Evolutionary conservation across 2,797 vertebrate species (phyloP), one percentile per base, ranked within the genome.

Genomic region (Rousettus madagascariensis): DNA sequence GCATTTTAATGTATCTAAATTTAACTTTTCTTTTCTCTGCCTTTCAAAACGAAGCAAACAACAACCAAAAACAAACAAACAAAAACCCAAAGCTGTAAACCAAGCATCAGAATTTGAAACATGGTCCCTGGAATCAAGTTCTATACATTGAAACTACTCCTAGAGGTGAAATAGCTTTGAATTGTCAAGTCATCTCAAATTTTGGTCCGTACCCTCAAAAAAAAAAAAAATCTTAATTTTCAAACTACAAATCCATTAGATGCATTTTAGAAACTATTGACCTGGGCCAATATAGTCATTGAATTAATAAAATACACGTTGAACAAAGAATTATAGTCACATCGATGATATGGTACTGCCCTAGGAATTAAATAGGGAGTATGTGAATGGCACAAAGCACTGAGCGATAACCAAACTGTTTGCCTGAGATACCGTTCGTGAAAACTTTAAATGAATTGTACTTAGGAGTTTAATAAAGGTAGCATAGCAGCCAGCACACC

Each of bases 301-400:
- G 6, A 75, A 30, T 84, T 85, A 53, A 78, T 38, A 43, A 55
- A 79, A 88, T 6, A 78, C 13, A 5, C 1, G 3, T 26, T 51
- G 49, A 83, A 5, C 3, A 90, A 22, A 69, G 0, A 28, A 38
- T 86, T 55, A 57, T 8, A 65, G 4, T 77, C 9, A 61, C 10
- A 33, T 0, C 36, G 8, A 61, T 9, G 7, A 10, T 30, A 19
- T n/a, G 0, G 1, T 1, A 19, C 28, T 0, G 0, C 6, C 1
- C 46, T 0, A 1, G 82, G 8, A 61, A 89, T 72, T 30, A 77
- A 77, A 84, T 6, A 53, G 4, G 6, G 49, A 20, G 0, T n/a
- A 5, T 61, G 19, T 77, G 20, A 15, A 5, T 77, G 33, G 59
- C 28, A 68, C 7, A 69, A 6, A 43, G 90, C 33, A 41, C 7